Base-by-base conservation (phyloP, 1,140 invertebrate genomes). In the Trichogramma pretiosum region DNA sequence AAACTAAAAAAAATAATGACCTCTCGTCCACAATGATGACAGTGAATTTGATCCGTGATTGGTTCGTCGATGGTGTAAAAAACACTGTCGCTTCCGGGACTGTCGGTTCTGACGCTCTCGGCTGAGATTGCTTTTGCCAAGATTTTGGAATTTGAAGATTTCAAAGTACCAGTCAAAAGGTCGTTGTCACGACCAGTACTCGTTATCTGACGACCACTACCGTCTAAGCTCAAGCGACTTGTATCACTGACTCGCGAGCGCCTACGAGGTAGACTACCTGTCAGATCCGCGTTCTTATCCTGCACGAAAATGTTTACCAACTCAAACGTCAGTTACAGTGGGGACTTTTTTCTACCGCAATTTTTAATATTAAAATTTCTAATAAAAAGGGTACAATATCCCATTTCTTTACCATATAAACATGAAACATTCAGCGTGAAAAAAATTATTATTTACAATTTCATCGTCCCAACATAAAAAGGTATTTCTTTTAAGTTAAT, bases 21-120 rank as follows among this genome's bases (percentile, higher is more conserved):
- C 64, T 87, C 84, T 68, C 85, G 83, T 28, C 85, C 86, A 56
- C 86, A 89, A 61, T 87, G 84, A 40, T 84, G 74, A 59, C 86
- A 88, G 62, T 86, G 82, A 16, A 59, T 56, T 23, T 64, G 60
- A 35, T 66, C 67, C 42, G 62, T 52, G 50, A 59, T 43, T 23
- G 59, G 54, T 3, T 56, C 48, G 55, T 76, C 82, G 74, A 88
- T 86, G 60, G 84, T 87, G 64, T 89, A 89, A 65, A 91, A 91
- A 17, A 91, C 87, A 46, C 84, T 89, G 64, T 90, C 88, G 55
- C 87, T 89, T 11, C 87, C 87, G 11, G 87, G 87, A 60, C 86
- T 89, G 42, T 86, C 84, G 3, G 86, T 89, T 46, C 87, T 76
- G 41, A 90, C 64, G 1, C 85, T 89, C 65, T 90, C 87, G 24